Conservation (phyloP, 2,113 vertebrate species). For the Trematomus loennbergii region DNA sequence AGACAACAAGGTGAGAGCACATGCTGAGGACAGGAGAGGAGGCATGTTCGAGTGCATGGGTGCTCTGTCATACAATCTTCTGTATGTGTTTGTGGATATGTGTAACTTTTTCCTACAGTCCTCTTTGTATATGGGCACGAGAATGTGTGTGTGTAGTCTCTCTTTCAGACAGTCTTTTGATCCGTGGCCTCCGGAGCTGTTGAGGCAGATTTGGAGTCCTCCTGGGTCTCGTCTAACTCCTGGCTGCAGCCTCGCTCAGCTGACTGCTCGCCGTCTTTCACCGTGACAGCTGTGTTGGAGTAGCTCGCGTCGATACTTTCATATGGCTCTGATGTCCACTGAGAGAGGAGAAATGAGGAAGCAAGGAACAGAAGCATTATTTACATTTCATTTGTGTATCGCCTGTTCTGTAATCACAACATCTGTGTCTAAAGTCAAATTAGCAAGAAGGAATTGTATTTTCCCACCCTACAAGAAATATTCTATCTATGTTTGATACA, state of each 20-base stretch:
- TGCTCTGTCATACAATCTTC: slow-evolving; percentile 62
- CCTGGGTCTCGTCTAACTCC: slow-evolving; percentile 78
- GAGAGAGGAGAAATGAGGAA: slow-evolving; percentile 8
- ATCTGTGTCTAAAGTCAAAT: no score
- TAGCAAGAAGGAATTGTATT: no score
- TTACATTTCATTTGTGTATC: not conserved
- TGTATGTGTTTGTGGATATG: slow-evolving; percentile 39
- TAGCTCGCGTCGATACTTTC: slow-evolving; percentile 81
- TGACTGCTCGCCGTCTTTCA: slow-evolving; percentile 66
- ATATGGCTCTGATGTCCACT: slow-evolving; percentile 87
- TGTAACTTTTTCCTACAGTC: slow-evolving; percentile 56
- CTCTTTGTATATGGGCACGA: slow-evolving; percentile 49
- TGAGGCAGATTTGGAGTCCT: slow-evolving; percentile 66
- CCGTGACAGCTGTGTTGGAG: slow-evolving; percentile 54
- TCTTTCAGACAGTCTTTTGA: slow-evolving; percentile 76
- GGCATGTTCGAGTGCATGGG: slow-evolving; percentile 68
- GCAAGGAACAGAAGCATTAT: not conserved
- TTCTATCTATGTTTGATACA: no score
- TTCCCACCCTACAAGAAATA: no score
- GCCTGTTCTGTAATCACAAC: not conserved
- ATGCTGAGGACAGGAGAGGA: slow-evolving; percentile 74
- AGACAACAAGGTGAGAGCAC: slow-evolving; percentile 74
- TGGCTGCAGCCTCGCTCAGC: slow-evolving; percentile 67
- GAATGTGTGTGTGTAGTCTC: slow-evolving; percentile 11
- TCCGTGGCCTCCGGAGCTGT: slow-evolving; percentile 69